Evolutionary conservation across 2,797 vertebrate species (phyloP).

Genomic region (Fundulus diaphanus): DNA sequence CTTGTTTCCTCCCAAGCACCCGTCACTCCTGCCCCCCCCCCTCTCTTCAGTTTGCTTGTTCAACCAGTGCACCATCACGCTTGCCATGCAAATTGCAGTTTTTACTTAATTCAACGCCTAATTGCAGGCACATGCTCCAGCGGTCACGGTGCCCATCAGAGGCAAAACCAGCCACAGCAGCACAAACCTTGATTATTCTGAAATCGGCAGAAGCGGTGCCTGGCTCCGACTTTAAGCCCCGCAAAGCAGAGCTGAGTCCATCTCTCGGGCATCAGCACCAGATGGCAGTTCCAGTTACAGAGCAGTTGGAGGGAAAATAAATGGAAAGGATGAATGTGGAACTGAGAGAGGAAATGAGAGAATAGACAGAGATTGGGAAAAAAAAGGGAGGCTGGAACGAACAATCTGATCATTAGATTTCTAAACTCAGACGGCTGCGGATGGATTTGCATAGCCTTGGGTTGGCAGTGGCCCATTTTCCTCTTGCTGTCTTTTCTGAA

Average conservation of each 20-base stretch:
- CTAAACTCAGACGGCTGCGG: constrained; percentile 69
- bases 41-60: constrained; percentile 48
- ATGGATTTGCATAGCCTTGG: constrained; percentile 80
- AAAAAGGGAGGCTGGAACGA: constrained; percentile 56
- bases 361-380: constrained; percentile 50
- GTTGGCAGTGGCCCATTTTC: constrained; percentile 80
- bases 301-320: constrained; percentile 17
- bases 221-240: constrained; percentile 59
- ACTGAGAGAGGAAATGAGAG: constrained; percentile 52
- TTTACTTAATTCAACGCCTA: constrained; percentile 75
- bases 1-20: constrained; percentile 27
- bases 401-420: constrained; percentile 76
- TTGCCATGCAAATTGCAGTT: constrained; percentile 75
- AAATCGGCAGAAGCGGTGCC: constrained; percentile 64
- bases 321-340: constrained; percentile 32
- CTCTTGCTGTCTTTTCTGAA: constrained; percentile 69
- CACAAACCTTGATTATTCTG: constrained; percentile 64
- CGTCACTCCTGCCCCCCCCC: constrained; percentile 1
- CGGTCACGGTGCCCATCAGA: constrained; percentile 69
- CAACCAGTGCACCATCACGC: constrained; percentile 65
- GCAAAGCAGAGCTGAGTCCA: constrained; percentile 61
- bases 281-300: constrained; percentile 67
- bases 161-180: constrained; percentile 66
- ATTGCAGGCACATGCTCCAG: constrained; percentile 79
- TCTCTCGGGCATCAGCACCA: constrained; percentile 71